Percentiles rank a stretch among this genome's conserved stretches.
These are phyloP conservation scores for Acrocyrtus sp. DNA, from an alignment of 2,888 invertebrate genomes.

Conservation along the genomic window DNA sequence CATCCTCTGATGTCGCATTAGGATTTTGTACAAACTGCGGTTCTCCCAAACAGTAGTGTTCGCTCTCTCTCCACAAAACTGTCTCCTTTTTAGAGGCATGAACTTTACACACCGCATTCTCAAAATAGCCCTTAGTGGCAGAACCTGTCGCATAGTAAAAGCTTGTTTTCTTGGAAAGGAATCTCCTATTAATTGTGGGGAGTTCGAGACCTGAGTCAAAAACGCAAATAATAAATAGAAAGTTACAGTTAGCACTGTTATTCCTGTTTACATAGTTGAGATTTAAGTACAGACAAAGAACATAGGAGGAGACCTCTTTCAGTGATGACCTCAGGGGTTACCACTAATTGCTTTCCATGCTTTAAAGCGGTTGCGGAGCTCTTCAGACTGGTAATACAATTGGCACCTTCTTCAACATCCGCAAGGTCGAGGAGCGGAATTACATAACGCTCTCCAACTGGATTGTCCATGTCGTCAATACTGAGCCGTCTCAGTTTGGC, in stretches of 20 bases:
- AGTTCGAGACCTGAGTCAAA: no score
- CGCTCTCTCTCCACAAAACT: slow-evolving; percentile 53
- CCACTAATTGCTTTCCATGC: slow-evolving; percentile 63
- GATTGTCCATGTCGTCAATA: slow-evolving; percentile 62
- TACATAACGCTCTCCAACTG: slow-evolving; percentile 66
- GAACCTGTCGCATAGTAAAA: slow-evolving; percentile 68
- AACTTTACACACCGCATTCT: slow-evolving; percentile 64
- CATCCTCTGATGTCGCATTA: slow-evolving; percentile 67
- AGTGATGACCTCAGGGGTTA: slow-evolving; percentile 62
- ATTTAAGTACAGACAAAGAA: no score
- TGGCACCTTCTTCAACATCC: slow-evolving; percentile 64
- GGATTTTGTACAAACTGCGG: slow-evolving; percentile 68
- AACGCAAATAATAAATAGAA: no score
- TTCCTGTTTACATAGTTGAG: no score
- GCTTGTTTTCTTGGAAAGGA: slow-evolving; percentile 66
- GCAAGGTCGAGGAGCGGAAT: slow-evolving; percentile 66
- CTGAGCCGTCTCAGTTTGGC: slow-evolving; percentile 63
- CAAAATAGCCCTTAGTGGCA: slow-evolving; percentile 64
- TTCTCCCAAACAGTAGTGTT: slow-evolving; percentile 66
- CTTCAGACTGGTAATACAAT: slow-evolving; percentile 65
- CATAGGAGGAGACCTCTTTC: no score
- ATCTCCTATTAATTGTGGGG: slow-evolving; percentile 68
- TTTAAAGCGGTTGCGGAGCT: slow-evolving; percentile 66
- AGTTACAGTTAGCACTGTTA: no score
- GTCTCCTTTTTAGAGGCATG: slow-evolving; percentile 52